Evolutionary conservation across 2,888 invertebrate species (phyloP).

Genomic region (Trichopria drosophilae): DNA sequence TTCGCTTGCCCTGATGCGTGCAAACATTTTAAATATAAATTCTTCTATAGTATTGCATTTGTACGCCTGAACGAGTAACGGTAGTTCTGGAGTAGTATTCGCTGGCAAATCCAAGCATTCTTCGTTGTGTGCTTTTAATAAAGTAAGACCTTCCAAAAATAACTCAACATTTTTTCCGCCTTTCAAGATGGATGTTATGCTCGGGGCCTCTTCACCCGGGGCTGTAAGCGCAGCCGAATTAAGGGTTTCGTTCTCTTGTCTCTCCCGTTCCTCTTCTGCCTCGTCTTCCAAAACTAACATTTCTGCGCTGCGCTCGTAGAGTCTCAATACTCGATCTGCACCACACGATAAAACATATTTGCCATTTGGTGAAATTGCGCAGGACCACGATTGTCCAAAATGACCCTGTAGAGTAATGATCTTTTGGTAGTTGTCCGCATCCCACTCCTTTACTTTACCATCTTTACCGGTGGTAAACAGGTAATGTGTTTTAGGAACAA

Average conservation of each 20-base stretch:
- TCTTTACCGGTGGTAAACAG: constrained; percentile 94
- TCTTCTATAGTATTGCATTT: constrained; percentile 73
- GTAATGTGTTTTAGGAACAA: constrained; percentile 88
- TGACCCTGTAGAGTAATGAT: constrained; percentile 89
- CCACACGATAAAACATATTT: constrained; percentile 78
- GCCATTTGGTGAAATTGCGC: constrained; percentile 82
- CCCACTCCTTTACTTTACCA: constrained; percentile 95
- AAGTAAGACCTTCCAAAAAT: constrained; percentile 86
- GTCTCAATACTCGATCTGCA: constrained; percentile 82
- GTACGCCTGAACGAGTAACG: constrained; percentile 82
- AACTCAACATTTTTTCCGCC: constrained; percentile 83
- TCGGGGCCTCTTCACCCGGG: constrained; percentile 78
- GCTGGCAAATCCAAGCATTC: constrained; percentile 62
- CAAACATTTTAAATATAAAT: constrained; percentile 79
- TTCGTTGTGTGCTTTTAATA: constrained; percentile 68
- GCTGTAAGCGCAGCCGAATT: no score
- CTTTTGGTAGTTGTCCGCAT: constrained; percentile 87
- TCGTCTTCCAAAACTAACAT: constrained; percentile 90
- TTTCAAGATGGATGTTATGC: constrained; percentile 70
- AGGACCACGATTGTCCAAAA: constrained; percentile 74
- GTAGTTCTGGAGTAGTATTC: constrained; percentile 64
- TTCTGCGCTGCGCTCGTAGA: constrained; percentile 85
- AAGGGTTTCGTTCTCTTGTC: constrained; percentile 68
- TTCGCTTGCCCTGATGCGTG: constrained; percentile 83
- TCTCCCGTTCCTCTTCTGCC: constrained; percentile 82